Percentiles rank a stretch among this genome's conserved stretches.
These are phyloP conservation scores for Drosophila grimshawi DNA, from an alignment of 1,140 invertebrate species.

Conservation along the genomic window DNA sequence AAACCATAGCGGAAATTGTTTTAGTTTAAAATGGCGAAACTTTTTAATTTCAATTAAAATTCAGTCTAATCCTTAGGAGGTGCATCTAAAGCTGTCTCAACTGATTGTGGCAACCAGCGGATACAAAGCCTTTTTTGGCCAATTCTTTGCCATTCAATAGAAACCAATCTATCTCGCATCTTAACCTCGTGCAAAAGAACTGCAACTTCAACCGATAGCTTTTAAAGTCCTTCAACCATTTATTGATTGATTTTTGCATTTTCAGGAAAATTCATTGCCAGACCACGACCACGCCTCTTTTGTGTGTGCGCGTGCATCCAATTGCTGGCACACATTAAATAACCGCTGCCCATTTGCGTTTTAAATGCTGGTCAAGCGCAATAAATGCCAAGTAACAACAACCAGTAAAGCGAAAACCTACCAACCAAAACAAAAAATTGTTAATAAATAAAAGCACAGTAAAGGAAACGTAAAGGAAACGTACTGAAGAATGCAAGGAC, in stretches of 20 bases:
- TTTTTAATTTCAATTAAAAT: constrained; percentile 67
- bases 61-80: constrained; percentile 48
- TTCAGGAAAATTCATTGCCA: constrained; percentile 32
- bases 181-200: neutral
- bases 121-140: neutral
- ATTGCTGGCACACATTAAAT: constrained; percentile 70
- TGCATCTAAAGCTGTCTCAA: neutral
- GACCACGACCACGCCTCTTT: constrained; percentile 39
- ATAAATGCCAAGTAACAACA: constrained; percentile 66
- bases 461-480: constrained; percentile 31
- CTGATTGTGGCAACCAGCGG: neutral
- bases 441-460: constrained; percentile 1
- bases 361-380: constrained; percentile 68
- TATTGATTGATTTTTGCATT: neutral
- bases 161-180: neutral
- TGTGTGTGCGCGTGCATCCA: constrained; percentile 48
- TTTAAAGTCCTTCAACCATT: constrained; percentile 3
- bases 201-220: neutral
- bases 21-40: constrained; percentile 58
- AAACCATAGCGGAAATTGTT: constrained; percentile 64
- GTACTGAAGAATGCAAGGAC: constrained; percentile 47
- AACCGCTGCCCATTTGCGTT: constrained; percentile 43
- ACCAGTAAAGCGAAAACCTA: constrained; percentile 12
- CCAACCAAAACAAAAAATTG: constrained; percentile 30
- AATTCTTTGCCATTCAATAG: neutral